A percentile compares a stretch with the other conserved stretches of the same genome.
Conservation (phyloP, 2,797 vertebrate genomes). For the Falco cherrug region DNA sequence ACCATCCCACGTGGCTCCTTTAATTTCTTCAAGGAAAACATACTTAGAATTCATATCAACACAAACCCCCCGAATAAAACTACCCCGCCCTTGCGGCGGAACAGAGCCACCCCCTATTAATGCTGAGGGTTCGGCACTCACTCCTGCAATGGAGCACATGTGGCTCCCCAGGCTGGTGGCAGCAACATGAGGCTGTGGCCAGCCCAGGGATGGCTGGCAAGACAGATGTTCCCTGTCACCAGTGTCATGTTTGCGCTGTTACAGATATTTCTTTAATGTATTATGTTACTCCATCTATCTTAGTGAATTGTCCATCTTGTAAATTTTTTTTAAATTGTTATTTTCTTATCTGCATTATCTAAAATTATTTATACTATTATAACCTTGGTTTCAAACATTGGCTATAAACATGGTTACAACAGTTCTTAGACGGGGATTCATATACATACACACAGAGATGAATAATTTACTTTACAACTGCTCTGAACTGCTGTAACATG, state of each 20-base stretch:
- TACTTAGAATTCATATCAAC: background rate
- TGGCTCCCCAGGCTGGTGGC: background rate
- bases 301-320: slow-evolving; percentile 63
- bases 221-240: slow-evolving; percentile 76
- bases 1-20: accelerated
- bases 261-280: slow-evolving; percentile 49
- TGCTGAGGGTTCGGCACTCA: background rate
- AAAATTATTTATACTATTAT: slow-evolving; percentile 76
- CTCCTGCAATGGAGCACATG: accelerated
- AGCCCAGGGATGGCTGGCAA: background rate
- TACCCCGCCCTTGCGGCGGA: background rate
- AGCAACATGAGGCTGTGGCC: background rate
- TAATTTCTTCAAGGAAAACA: background rate
- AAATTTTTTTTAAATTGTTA: slow-evolving; percentile 77
- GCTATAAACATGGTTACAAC: slow-evolving; percentile 68
- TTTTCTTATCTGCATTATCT: slow-evolving; percentile 75
- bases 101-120: background rate
- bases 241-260: slow-evolving; percentile 51
- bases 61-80: background rate
- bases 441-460: background rate
- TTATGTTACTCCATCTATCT: slow-evolving; percentile 75
- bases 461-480: slow-evolving; percentile 52
- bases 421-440: slow-evolving; percentile 58
- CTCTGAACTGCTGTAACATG: slow-evolving; percentile 44
- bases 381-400: slow-evolving; percentile 68